Evolutionary conservation across 2,888 invertebrate species (phyloP), one percentile per base, ranked within the genome.

Genomic region (Pristionchus arcanus): DNA sequence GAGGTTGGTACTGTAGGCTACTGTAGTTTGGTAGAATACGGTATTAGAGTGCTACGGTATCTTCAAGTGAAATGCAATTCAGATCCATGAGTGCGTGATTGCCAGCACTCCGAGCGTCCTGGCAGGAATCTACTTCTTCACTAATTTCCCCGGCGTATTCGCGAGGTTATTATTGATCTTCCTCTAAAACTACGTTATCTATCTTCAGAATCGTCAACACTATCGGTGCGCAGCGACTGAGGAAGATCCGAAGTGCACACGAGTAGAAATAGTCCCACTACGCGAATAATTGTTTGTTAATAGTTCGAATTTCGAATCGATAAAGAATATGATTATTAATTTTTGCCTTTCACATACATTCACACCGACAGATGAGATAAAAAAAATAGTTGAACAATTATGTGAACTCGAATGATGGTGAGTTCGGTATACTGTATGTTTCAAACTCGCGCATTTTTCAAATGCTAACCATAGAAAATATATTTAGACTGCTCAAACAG

Each of bases 41-140:
- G 34, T 37, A 19, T 55, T 19, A 21, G 37, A 25, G 19, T 74
- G 19, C 31, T 31, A 34, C 34, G 13, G 9, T 21, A 31, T 7
- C 0, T 25, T 16, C 34, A 81, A 19, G 28, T 28, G 28, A 28
- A 71, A n/a, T 25, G 9, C 63, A 11, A n/a, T 74, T 31, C 7
- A 71, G 87, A 88, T 88, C 19, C 53, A 88, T 16, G 87, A 88
- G 37, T 88, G 87, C 28, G 87, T 88, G 13, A 88, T 88, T 28
- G 71, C 87, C 1, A 74, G 63, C 34, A 74, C 87, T 19, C 53
- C 87, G 9, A 37, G 53, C 31, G 63, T 55, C 21, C 16, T 88
- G 34, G 53, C 63, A 21, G n/a, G 31, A 16, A 71, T 74, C 34
- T 88, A 88, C 16, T 59, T 74, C 87, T 88, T 63, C 74, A 31